These are phyloP conservation scores for Crossocerus cetratus DNA, from an alignment of 2,888 invertebrate genomes.

Conservation along the genomic window DNA sequence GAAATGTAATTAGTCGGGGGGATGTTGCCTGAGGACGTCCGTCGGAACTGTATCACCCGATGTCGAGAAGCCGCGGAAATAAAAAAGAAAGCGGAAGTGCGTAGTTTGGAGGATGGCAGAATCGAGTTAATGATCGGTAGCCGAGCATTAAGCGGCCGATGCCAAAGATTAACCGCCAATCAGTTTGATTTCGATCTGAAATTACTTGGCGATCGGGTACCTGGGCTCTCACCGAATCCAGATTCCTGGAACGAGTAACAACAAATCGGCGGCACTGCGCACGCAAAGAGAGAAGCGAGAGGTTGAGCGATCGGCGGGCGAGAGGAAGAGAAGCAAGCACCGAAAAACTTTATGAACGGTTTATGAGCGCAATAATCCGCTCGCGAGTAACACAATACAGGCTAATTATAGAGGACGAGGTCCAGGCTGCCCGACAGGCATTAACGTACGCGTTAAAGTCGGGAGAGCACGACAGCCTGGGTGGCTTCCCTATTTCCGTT, in stretches of 20 bases:
- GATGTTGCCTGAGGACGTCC: too few relatives aligned
- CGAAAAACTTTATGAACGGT: conserved; percentile 68
- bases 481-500: conserved; percentile 72
- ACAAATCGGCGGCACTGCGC: conserved; percentile 23
- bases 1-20: too few relatives aligned
- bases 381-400: conserved; percentile 73
- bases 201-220: not conserved
- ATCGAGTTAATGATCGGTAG: too few relatives aligned
- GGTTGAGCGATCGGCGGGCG: not conserved
- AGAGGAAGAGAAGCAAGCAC: conserved; percentile 10
- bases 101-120: too few relatives aligned
- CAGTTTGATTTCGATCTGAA: not conserved
- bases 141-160: too few relatives aligned
- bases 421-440: conserved; percentile 63
- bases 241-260: conserved; percentile 36
- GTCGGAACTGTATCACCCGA: too few relatives aligned
- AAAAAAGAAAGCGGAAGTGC: too few relatives aligned
- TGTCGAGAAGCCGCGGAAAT: too few relatives aligned
- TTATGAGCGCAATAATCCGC: conserved; percentile 71
- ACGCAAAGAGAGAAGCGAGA: not conserved
- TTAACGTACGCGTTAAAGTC: conserved; percentile 69
- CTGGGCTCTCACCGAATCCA: not conserved
- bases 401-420: conserved; percentile 73
- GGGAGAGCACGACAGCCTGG: conserved; percentile 64
- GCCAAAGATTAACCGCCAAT: too few relatives aligned